Base-by-base conservation (phyloP, 2,888 invertebrate genomes). In the Torymus auratus region DNA sequence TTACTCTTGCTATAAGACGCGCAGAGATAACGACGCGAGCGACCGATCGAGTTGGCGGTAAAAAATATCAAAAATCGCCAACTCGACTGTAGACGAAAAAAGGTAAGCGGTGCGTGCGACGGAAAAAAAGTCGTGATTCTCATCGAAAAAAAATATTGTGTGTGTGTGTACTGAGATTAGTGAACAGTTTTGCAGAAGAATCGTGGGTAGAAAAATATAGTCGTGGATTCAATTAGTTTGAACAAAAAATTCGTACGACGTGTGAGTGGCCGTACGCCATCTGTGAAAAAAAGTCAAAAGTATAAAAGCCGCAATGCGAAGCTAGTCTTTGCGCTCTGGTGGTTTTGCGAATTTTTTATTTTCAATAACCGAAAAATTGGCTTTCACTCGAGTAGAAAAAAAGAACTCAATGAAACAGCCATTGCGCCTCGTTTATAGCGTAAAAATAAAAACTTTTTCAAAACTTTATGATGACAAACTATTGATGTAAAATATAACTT, bases 11-110 rank as follows among this genome's bases (percentile, higher is more conserved):
- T 41, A 0, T 41, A 0, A 41, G 41, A 41, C 41, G 41, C 41
- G 41, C 41, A 41, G 41, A 10, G 41, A 41, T 41, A 41, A 41
- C 41, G 41, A 41, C 41, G 41, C 41, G 41, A 41, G 15, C n/a
- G n/a, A 10, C 11, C 52, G 75, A 58, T 71, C 62, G 62, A 65
- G 67, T 62, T 70, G 56, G 65, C 17, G 69, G 65, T 55, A 75
- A 81, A 78, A 80, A 80, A 74, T 70, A 60, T 71, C 65, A 83
- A 78, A 80, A 80, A 82, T 78, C 62, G 68, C 70, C 50, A 76
- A 68, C 70, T 65, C 68, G 50, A n/a, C 7, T 41, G 41, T 41
- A 41, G 65, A 55, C 20, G 50, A 62, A 67, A 61, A 76, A 61
- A 68, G 15, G 65, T 52, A 52, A 65, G 67, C 67, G 52, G 61